phyloP scores from a whole-genome alignment of 2,888 invertebrate genomes.

The Euplexia lucipara region DNA sequence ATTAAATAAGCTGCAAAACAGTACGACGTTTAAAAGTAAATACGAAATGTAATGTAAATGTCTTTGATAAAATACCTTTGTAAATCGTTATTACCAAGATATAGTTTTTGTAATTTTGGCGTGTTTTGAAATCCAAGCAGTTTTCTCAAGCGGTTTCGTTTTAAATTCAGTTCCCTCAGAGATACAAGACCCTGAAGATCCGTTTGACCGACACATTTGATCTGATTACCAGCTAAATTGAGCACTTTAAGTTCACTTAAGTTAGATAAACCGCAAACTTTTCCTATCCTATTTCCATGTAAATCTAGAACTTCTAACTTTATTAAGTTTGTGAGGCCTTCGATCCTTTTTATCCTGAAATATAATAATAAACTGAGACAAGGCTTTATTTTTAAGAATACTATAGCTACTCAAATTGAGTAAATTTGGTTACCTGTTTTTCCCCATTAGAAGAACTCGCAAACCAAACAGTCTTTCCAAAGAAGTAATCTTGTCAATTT shows the following conservation, averaged over 20 bases:
- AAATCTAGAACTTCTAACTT: constrained; percentile 97
- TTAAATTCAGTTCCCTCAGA: constrained; percentile 96
- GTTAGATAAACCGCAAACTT: constrained; percentile 93
- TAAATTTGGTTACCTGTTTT: constrained; percentile 94
- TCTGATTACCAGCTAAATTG: constrained; percentile 98
- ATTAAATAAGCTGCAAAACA: not conserved
- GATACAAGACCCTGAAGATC: constrained; percentile 95
- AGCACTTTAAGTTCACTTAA: constrained; percentile 96
- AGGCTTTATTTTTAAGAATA: too few relatives aligned
- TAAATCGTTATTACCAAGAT: constrained; percentile 95
- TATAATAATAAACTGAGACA: constrained; percentile 4
- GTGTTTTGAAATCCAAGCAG: constrained; percentile 95
- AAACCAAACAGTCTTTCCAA: constrained; percentile 95
- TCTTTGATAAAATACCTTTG: constrained; percentile 82
- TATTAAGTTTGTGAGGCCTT: constrained; percentile 93
- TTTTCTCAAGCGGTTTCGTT: constrained; percentile 95
- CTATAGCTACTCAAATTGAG: not conserved
- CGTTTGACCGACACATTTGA: constrained; percentile 93
- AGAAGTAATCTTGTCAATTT: constrained; percentile 96
- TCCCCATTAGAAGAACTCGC: constrained; percentile 96
- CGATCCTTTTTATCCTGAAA: constrained; percentile 94
- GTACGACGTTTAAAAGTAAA: not conserved
- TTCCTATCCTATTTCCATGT: constrained; percentile 97
- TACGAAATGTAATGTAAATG: constrained; percentile 1
- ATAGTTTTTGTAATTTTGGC: constrained; percentile 94